Conservation (phyloP, 2,113 vertebrate species). For the Callithrix jacchus region DNA sequence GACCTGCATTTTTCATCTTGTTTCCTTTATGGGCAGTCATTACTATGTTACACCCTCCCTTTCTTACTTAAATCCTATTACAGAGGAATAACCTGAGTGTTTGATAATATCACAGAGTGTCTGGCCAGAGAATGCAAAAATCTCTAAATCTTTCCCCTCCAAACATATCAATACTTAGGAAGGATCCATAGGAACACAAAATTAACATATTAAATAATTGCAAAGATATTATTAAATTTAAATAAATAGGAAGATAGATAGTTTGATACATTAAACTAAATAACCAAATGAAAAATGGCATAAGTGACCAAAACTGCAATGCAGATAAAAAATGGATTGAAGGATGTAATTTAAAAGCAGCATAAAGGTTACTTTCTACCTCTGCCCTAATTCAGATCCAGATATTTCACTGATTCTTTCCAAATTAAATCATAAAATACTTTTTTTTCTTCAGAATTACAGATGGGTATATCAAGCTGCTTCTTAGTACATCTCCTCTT, state of each 20-base stretch:
- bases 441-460: background rate
- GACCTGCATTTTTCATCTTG: background rate
- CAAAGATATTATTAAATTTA: background rate
- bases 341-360: background rate
- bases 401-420: background rate
- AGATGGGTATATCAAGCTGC: background rate
- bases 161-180: background rate
- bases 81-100: background rate
- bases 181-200: background rate
- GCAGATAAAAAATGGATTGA: background rate
- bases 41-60: background rate
- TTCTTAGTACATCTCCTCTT: background rate
- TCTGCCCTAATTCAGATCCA: background rate
- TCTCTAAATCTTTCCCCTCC: background rate
- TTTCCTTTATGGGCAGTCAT: background rate
- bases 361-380: background rate
- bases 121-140: background rate
- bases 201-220: background rate
- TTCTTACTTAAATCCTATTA: background rate
- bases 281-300: background rate
- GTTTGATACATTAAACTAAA: background rate
- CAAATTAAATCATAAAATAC: background rate
- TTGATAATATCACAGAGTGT: background rate
- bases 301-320: background rate
- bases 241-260: background rate